Base-by-base conservation (phyloP, 1,140 invertebrate genomes). In the Metaphire vulgaris region DNA sequence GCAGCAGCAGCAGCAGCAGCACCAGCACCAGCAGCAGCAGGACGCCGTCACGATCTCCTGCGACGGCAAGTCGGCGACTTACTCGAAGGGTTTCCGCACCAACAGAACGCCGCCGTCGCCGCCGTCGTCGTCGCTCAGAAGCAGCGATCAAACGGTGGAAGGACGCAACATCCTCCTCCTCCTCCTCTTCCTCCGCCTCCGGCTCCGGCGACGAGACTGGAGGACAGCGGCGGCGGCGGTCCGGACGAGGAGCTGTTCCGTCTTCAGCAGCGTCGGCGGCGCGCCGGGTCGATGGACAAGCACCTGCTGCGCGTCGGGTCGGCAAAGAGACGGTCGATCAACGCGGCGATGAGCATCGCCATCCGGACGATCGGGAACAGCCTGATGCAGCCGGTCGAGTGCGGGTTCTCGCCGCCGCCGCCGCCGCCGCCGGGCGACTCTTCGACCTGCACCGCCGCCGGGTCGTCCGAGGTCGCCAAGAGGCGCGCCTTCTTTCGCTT, bases 381-480 rank as follows among this genome's bases (percentile, higher is more conserved):
- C 74, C 76, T 85, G 65, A 83, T 84, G 0, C 84, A 82, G n/a
- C 83, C 84, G 0, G 78, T 84, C 33, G 83, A 82, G 72, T 80
- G 82, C 32, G 71, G 72, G 6, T 65, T 34, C n/a, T 29, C 78
- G 66, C 21, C 75, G 77, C 41, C 75, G 1, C 56, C 74, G 30
- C 76, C 84, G 65, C 83, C 83, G 0, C 84, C 81, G n/a, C 83
- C 84, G 0, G 78, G 83, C 33, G 83, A 82, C 73, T 80, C 82
- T 31, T 70, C 74, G 6, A 65, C 28, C n/a, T 29, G 76, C 67
- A 21, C 75, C 77, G 32, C 75, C 1, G 41, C 41, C 21, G 21
- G 6, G 41, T 56, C 41, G 6, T 6, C 6, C 21, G 41, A 56
- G 41, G 41, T 12, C 21, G n/a, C 26, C 15, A 67, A 74, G 65